phyloP scores from a whole-genome alignment of 2,113 vertebrate genomes.

The Picathartes gymnocephalus region DNA sequence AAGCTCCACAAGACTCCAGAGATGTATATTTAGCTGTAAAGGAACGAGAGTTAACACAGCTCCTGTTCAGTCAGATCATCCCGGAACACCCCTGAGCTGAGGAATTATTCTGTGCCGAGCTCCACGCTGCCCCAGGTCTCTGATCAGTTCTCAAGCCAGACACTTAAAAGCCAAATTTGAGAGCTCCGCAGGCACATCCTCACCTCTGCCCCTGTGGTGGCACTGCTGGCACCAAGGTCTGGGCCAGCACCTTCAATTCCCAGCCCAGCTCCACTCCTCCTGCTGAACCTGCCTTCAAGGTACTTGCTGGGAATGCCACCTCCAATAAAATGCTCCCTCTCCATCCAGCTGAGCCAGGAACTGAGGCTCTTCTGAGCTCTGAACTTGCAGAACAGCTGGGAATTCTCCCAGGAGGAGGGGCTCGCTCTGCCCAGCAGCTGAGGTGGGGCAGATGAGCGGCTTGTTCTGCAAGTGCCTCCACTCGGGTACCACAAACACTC shows the following conservation, averaged over 20 bases:
- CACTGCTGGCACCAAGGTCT: background rate
- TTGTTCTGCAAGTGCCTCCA: background rate
- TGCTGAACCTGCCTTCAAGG: background rate
- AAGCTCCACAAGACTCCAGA: background rate
- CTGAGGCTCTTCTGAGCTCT: background rate
- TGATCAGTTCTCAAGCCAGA: background rate
- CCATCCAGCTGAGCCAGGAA: background rate
- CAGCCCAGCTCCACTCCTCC: background rate
- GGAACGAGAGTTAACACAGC: conserved; percentile 18
- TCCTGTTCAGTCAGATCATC: conserved; percentile 6
- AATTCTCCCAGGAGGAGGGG: background rate
- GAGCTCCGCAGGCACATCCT: background rate
- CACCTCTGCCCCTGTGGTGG: background rate
- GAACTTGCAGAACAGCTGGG: background rate
- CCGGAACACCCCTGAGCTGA: background rate
- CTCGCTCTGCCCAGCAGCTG: background rate
- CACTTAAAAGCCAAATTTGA: background rate
- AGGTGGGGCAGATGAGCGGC: background rate
- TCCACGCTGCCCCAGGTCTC: background rate
- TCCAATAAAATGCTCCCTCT: background rate
- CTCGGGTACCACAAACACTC: background rate
- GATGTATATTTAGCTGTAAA: conserved; percentile 44
- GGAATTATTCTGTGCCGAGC: background rate
- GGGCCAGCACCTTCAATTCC: background rate
- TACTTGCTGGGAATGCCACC: fast-evolving